phyloP scores from a whole-genome alignment of 2,797 vertebrate species.

The Macropus fuliginosus region DNA sequence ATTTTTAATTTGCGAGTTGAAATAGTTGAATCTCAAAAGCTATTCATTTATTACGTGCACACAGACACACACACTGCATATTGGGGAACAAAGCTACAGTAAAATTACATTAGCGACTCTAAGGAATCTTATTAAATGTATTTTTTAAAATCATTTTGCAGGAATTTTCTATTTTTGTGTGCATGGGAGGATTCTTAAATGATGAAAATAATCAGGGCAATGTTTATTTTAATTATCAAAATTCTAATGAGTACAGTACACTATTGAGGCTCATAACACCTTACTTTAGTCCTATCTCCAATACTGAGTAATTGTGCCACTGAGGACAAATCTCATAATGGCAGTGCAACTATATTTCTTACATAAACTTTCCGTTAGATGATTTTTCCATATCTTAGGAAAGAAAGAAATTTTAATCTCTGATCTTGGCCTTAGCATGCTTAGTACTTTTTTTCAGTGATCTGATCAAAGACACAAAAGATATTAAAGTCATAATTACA shows the following conservation, averaged over 20 bases:
- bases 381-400: not conserved
- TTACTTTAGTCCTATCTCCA: not conserved
- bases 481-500: not conserved
- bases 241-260: not conserved
- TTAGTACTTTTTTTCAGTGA: not conserved
- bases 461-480: not conserved
- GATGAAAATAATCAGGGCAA: not conserved
- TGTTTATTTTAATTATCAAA: not conserved
- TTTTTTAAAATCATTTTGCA: not conserved
- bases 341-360: not conserved
- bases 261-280: not conserved
- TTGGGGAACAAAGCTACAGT: not conserved
- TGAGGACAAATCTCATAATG: not conserved
- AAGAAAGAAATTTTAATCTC: not conserved
- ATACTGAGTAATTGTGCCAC: not conserved
- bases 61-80: not conserved
- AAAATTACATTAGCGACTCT: not conserved
- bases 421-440: not conserved
- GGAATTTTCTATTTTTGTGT: not conserved
- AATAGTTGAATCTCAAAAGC: conserved; percentile 4
- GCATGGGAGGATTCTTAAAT: not conserved
- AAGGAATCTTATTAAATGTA: not conserved
- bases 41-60: not conserved
- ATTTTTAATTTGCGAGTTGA: not conserved
- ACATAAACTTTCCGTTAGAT: not conserved